Conservation (phyloP, 2,113 vertebrate genomes). For the Sinocyclocheilus grahami region DNA sequence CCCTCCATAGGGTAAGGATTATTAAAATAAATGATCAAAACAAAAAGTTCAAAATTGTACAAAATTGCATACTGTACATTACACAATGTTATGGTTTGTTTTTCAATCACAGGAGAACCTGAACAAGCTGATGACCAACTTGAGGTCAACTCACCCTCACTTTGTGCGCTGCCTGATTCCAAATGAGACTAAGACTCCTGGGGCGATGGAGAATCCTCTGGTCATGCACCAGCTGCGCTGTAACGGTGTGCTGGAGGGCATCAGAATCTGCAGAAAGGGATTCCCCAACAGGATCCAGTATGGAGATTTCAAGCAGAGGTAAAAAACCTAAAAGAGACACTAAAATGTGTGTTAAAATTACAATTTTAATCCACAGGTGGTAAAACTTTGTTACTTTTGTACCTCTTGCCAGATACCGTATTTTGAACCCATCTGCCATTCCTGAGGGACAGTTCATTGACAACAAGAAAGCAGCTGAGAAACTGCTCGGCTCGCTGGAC, state of each 20-base stretch:
- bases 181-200: slow-evolving; percentile 85
- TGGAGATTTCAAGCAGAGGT: slow-evolving; percentile 80
- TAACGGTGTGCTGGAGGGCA: slow-evolving; percentile 77
- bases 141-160: slow-evolving; percentile 81
- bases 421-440: slow-evolving; percentile 64
- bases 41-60: not conserved
- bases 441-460: slow-evolving; percentile 72
- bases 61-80: not conserved
- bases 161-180: slow-evolving; percentile 86
- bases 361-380: not conserved
- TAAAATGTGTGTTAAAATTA: not conserved
- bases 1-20: slow-evolving; percentile 76
- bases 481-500: slow-evolving; percentile 69
- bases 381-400: slow-evolving; percentile 6
- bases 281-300: slow-evolving; percentile 82
- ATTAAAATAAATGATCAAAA: not conserved
- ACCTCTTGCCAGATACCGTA: slow-evolving; percentile 61
- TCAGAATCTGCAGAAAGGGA: slow-evolving; percentile 79
- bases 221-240: slow-evolving; percentile 79
- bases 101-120: slow-evolving; percentile 78
- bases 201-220: slow-evolving; percentile 68
- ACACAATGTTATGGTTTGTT: not conserved
- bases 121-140: slow-evolving; percentile 84
- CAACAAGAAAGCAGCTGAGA: slow-evolving; percentile 67
- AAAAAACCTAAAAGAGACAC: not conserved